phyloP scores from a whole-genome alignment of 1,140 invertebrate genomes.

The Papilio dardanus region DNA sequence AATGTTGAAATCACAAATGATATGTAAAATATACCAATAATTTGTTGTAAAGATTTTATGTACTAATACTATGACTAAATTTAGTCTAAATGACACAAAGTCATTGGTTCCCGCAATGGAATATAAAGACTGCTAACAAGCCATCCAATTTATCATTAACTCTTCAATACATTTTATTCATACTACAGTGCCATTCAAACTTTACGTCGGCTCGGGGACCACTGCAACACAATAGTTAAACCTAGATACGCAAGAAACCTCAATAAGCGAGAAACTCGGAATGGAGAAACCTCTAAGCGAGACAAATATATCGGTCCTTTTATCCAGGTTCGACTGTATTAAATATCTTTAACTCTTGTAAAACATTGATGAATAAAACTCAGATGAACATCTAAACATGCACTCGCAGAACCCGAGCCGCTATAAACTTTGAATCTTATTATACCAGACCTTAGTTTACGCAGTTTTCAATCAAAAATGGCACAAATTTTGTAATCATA shows the following conservation, averaged over 20 bases:
- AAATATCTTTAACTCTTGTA: no score
- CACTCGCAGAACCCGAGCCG: background rate
- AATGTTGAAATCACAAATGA: conserved; percentile 51
- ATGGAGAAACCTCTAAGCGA: no score
- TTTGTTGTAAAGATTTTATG: background rate
- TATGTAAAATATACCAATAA: conserved; percentile 22
- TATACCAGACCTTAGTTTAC: conserved; percentile 29
- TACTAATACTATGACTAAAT: conserved; percentile 9
- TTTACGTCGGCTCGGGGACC: background rate
- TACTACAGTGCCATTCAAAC: conserved; percentile 16
- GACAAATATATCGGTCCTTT: no score
- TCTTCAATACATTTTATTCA: conserved; percentile 28
- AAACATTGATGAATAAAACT: no score
- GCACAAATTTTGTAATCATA: conserved; percentile 62
- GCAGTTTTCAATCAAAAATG: conserved; percentile 49
- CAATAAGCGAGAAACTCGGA: no score
- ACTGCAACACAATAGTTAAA: background rate
- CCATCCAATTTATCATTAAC: background rate
- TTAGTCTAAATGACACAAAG: background rate
- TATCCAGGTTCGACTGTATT: no score
- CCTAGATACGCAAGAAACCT: no score
- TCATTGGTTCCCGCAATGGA: background rate
- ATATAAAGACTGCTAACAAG: background rate
- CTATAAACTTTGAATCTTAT: background rate
- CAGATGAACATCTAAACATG: background rate